Evolutionary conservation across 2,888 invertebrate species (phyloP), one percentile per base, ranked within the genome.

Genomic region (Herminia tarsipennalis): DNA sequence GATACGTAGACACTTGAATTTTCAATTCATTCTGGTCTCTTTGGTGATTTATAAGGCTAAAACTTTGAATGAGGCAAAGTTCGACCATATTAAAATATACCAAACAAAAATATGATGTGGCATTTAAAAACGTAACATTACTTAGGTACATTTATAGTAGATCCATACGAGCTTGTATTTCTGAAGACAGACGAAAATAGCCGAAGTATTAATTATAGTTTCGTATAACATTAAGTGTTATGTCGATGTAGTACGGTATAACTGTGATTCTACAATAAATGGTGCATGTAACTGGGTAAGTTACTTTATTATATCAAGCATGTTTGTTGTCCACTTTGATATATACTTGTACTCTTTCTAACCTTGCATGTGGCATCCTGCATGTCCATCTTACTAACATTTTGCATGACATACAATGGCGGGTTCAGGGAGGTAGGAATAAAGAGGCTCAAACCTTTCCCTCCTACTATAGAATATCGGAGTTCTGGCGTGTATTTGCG

Each of bases 201-300:
- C 8, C 4, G 14, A 28, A 3, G 13, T 10, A 25, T n/a, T n/a
- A n/a, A n/a, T n/a, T 8, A 25, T 18, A 18, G 28, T 37, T 18
- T 20, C 10, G n/a, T n/a, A 27, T 17, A 10, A 3, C 21, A 9
- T 10, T 13, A 21, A 37, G 2, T 14, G 24, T 17, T 32, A 41
- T 42, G 18, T 35, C 13, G 22, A 13, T 29, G 20, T 42, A 40
- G 37, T 48, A 53, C 33, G 51, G 53, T 58, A 60, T 56, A 49
- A 32, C 37, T 55, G 51, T 58, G 65, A 45, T 66, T 24, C 52
- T 53, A 43, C 68, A 57, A 43, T 35, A 39, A 58, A 44, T 22
- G 56, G 59, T 62, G 77, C 80, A 78, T 79, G 80, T 56, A 43
- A 57, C 27, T 56, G 76, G 83, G 83, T 83, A 80, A 83, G 83